phyloP scores from a whole-genome alignment of 2,113 vertebrate genomes.

The Lampris incognitus region DNA sequence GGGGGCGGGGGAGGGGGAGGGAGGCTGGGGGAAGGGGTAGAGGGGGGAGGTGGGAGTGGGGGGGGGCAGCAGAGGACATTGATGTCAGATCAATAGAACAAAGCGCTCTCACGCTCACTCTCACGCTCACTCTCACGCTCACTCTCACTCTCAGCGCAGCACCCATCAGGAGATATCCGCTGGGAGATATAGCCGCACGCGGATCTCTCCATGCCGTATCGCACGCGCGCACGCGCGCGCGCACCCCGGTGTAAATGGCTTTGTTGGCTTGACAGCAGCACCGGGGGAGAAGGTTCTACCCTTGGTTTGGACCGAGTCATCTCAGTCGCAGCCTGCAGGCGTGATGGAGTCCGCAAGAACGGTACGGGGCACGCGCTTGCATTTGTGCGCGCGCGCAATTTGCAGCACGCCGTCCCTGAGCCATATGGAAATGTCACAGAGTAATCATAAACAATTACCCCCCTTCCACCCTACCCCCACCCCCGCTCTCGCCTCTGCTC shows the following conservation, averaged over 20 bases:
- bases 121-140: no score
- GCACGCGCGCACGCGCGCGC: conserved; percentile 11
- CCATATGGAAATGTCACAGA: conserved; percentile 80
- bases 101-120: conserved; percentile 47
- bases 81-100: conserved; percentile 69
- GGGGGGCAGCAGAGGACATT: conserved; percentile 39
- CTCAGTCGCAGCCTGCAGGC: neutral
- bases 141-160: no score
- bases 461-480: neutral
- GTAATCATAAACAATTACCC: conserved; percentile 79
- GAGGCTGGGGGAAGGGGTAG: conserved; percentile 35
- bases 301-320: conserved; percentile 4
- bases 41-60: conserved; percentile 2
- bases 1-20: conserved; percentile 14
- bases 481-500: conserved; percentile 47
- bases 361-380: conserved; percentile 29
- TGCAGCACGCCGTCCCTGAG: conserved; percentile 49
- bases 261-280: conserved; percentile 16
- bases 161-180: no score
- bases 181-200: no score
- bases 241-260: neutral
- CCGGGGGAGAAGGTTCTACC: conserved; percentile 7
- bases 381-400: conserved; percentile 28
- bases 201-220: no score
- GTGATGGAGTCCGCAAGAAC: conserved; percentile 24